Conservation (phyloP, 1,140 invertebrate genomes). For the Macrotrachela quadricornifera region DNA sequence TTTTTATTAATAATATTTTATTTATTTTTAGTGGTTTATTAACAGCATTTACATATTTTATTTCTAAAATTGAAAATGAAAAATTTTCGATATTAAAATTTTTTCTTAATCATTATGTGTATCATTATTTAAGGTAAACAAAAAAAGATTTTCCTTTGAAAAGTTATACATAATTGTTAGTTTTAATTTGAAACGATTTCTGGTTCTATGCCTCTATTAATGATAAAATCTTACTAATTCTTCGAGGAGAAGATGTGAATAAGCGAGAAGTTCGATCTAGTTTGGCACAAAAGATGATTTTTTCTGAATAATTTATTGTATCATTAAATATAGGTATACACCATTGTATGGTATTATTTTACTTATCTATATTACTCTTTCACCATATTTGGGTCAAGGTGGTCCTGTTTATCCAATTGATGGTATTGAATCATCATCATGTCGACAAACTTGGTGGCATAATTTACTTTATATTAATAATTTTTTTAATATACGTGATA, state of each 20-base stretch:
- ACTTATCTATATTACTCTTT: slow-evolving; percentile 16
- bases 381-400: slow-evolving; percentile 16
- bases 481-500: slow-evolving; percentile 41
- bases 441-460: slow-evolving; percentile 53
- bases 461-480: slow-evolving; percentile 63
- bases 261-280: no score
- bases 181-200: no score
- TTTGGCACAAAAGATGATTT: no score
- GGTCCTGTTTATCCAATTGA: slow-evolving; percentile 13
- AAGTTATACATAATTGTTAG: no score
- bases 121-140: no score
- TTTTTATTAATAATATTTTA: slow-evolving; percentile 70
- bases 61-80: slow-evolving; percentile 13
- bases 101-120: no score
- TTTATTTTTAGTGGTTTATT: slow-evolving; percentile 48
- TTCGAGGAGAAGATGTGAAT: no score
- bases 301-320: no score
- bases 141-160: no score
- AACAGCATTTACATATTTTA: slow-evolving; percentile 34
- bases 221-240: no score
- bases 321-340: slow-evolving; percentile 11
- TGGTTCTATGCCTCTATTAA: no score
- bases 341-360: slow-evolving; percentile 17
- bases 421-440: slow-evolving; percentile 25
- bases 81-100: no score